Percentiles rank a stretch among this genome's conserved stretches.
Evolutionary conservation across 2,888 invertebrate genomes (phyloP).

Genomic region (Agrochola lota): DNA sequence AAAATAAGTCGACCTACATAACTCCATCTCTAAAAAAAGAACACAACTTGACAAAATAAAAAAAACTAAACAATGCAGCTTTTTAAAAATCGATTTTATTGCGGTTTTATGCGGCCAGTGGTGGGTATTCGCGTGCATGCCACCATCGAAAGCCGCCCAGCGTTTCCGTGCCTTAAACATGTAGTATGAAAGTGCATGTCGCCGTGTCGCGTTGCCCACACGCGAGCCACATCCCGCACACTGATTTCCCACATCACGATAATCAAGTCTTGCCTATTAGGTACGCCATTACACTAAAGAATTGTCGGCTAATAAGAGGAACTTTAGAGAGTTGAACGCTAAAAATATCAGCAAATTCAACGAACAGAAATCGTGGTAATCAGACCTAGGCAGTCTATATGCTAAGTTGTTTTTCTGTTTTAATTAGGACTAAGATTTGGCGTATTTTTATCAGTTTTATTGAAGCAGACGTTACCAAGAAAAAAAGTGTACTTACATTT

Average conservation of each 20-base stretch:
- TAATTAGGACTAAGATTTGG: constrained; percentile 8
- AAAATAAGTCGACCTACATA: constrained; percentile 7
- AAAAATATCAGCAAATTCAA: constrained; percentile 45
- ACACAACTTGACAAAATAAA: neutral
- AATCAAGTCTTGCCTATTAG: constrained; percentile 75
- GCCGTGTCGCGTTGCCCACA: constrained; percentile 54
- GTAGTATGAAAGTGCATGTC: constrained; percentile 72
- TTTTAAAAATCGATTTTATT: constrained; percentile 54
- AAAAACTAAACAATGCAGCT: neutral
- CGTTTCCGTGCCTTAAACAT: constrained; percentile 75
- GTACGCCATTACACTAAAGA: constrained; percentile 67
- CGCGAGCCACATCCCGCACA: constrained; percentile 70
- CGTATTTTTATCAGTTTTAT: constrained; percentile 17
- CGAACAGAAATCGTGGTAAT: constrained; percentile 57
- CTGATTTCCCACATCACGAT: constrained; percentile 69
- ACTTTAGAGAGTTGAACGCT: constrained; percentile 67
- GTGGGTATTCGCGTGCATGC: constrained; percentile 73
- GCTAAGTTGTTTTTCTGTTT: neutral
- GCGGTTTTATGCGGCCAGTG: constrained; percentile 58
- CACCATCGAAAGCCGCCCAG: constrained; percentile 71
- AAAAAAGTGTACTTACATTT: constrained; percentile 24
- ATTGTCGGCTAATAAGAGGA: constrained; percentile 69
- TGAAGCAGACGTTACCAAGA: constrained; percentile 28
- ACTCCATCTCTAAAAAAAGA: neutral
- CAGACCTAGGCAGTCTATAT: neutral